Evolutionary conservation across 2,888 invertebrate genomes (phyloP), one percentile per base, ranked within the genome.

Genomic region (Drosophila austrosaltans): DNA sequence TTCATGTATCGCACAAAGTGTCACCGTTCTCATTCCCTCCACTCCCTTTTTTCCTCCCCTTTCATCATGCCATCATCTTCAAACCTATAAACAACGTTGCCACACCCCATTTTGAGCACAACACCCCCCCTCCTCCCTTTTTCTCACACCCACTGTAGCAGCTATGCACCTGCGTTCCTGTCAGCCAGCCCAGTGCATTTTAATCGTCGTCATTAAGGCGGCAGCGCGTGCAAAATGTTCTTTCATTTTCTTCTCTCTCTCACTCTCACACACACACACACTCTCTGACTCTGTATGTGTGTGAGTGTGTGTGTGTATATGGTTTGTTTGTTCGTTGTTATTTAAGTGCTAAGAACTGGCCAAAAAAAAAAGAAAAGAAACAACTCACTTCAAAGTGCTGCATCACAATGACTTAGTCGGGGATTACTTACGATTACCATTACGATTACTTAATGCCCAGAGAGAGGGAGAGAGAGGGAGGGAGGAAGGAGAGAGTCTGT

Each of bases 121-220:
- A 36, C 25, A 30, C 44, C 56, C 56, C 5, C 36, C 7, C n/a
- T 25, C 39, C 62, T 42, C 28, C 28, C 3, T 4, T 4, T 3
- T 2, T 6, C 30, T 5, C 30, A 6, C 28, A 30, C 40, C 56
- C 56, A 59, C 57, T 54, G 57, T 60, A 64, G 54, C 53, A 65
- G 63, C 60, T 74, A 56, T 62, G 67, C 78, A 75, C 79, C 78
- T 67, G 77, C 69, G 61, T 66, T 56, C 56, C 53, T 22, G 36
- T 39, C 58, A 59, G 22, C 48, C 48, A 10, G 48, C 48, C 58
- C 58, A 60, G 66, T 69, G 67, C 88, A 83, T 86, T 84, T 84
- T 84, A 84, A 84, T 84, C 83, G 88, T 69, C 81, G 79, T 84
- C 88, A 84, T 84, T 84, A 84, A 83, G 88, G 89, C 79, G 75